These are phyloP conservation scores for Porites rus DNA, from an alignment of 92 coral and sea anemone genomes.

Conservation along the genomic window DNA sequence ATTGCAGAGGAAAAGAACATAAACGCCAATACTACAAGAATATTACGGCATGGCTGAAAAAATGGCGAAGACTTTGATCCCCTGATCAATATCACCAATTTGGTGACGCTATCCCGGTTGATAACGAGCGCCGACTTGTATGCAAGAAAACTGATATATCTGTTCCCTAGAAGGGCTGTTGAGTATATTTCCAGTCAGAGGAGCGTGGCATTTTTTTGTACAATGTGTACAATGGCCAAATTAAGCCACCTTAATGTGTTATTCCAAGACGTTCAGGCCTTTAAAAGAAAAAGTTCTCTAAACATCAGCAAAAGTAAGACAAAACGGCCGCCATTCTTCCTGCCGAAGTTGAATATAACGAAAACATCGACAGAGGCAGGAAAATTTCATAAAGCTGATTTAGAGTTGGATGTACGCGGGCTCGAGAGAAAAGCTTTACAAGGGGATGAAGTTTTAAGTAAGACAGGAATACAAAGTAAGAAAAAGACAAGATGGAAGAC, in stretches of 20 bases:
- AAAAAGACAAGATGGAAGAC: neutral
- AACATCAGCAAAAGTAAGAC: neutral
- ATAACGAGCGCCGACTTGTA: neutral
- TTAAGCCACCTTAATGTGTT: constrained; percentile 21
- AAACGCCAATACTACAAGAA: neutral
- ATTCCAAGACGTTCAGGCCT: constrained; percentile 11
- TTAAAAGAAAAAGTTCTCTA: neutral
- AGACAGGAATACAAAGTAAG: neutral
- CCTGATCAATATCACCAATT: neutral
- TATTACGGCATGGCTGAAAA: no score
- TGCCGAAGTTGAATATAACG: constrained; percentile 13
- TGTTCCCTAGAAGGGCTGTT: neutral
- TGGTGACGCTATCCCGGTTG: neutral
- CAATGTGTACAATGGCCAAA: constrained; percentile 2
- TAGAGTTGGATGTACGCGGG: constrained; percentile 32
- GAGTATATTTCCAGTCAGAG: neutral
- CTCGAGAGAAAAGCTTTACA: neutral
- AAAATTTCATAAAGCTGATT: neutral
- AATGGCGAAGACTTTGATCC: neutral
- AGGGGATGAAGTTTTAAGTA: neutral
- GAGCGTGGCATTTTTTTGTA: neutral
- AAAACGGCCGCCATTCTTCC: constrained; percentile 19
- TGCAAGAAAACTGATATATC: neutral
- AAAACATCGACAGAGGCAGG: neutral
- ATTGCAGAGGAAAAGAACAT: neutral